These are phyloP conservation scores for Temnothorax curvispinosus DNA, from an alignment of 1,140 invertebrate species.

Conservation along the genomic window DNA sequence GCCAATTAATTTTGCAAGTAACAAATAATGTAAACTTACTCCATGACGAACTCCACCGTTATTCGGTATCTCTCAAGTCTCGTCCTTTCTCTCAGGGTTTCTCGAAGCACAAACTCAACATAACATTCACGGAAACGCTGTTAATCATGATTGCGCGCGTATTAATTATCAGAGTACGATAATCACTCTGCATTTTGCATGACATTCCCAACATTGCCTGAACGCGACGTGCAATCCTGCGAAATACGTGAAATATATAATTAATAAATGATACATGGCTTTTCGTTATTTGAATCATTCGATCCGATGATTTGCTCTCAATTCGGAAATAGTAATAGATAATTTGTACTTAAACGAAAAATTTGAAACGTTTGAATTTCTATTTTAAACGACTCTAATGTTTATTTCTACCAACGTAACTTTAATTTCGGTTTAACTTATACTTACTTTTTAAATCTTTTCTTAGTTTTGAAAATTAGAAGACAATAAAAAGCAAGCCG, in stretches of 20 bases:
- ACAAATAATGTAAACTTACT: neutral
- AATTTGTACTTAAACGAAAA: neutral
- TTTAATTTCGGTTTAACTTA: too few species aligned
- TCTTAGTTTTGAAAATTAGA: too few species aligned
- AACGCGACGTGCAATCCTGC: neutral
- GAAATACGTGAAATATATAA: slow-evolving; percentile 14
- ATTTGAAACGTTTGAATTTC: neutral
- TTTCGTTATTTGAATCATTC: neutral
- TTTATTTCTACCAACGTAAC: too few species aligned
- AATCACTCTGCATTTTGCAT: neutral
- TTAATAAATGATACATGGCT: neutral
- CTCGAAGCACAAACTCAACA: neutral
- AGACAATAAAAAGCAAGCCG: too few species aligned
- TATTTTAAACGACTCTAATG: neutral
- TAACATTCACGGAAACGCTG: neutral
- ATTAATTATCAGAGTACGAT: slow-evolving; percentile 7
- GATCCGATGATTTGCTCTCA: neutral
- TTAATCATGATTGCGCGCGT: neutral
- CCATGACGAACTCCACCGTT: neutral
- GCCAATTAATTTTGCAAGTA: neutral
- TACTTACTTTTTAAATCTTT: too few species aligned
- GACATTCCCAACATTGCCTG: neutral
- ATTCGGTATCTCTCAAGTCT: too few species aligned
- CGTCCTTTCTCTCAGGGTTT: neutral
- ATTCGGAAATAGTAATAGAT: neutral